A percentile compares a stretch with the other conserved stretches of the same genome.
These are phyloP conservation scores for Leptura quadrifasciata DNA, from an alignment of 2,888 invertebrate genomes.

Conservation along the genomic window DNA sequence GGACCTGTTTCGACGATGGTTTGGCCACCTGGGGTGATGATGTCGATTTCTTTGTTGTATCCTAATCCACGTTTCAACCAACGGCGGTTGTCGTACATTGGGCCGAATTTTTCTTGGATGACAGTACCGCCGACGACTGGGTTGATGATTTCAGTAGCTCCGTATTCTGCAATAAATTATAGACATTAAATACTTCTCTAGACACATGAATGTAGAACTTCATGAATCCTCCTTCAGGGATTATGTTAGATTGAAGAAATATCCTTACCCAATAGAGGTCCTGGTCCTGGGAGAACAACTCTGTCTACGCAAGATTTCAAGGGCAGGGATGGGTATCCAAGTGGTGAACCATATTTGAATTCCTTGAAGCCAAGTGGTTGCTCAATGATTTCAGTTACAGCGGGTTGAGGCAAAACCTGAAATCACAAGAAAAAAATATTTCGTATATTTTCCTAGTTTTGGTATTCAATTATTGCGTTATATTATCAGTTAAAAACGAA, in stretches of 20 bases:
- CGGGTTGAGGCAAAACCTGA: not conserved
- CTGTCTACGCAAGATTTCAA: slow-evolving; percentile 66
- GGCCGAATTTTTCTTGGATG: not conserved
- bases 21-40: not conserved
- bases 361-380: slow-evolving; percentile 54
- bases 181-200: not conserved
- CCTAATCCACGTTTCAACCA: not conserved
- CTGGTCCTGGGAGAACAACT: slow-evolving; percentile 61
- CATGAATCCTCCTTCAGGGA: not conserved
- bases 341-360: no score
- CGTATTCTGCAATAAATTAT: not conserved
- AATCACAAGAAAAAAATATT: not conserved
- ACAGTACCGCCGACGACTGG: not conserved
- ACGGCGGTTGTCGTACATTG: not conserved
- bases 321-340: slow-evolving; percentile 48
- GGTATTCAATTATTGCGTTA: no score
- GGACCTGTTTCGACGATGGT: not conserved
- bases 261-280: slow-evolving; percentile 36
- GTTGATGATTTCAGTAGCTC: not conserved
- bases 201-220: not conserved
- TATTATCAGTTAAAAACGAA: no score
- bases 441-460: no score
- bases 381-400: not conserved
- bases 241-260: not conserved
- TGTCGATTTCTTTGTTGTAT: not conserved